phyloP scores from a whole-genome alignment of 2,888 invertebrate species.

The Oscheius sp. region DNA sequence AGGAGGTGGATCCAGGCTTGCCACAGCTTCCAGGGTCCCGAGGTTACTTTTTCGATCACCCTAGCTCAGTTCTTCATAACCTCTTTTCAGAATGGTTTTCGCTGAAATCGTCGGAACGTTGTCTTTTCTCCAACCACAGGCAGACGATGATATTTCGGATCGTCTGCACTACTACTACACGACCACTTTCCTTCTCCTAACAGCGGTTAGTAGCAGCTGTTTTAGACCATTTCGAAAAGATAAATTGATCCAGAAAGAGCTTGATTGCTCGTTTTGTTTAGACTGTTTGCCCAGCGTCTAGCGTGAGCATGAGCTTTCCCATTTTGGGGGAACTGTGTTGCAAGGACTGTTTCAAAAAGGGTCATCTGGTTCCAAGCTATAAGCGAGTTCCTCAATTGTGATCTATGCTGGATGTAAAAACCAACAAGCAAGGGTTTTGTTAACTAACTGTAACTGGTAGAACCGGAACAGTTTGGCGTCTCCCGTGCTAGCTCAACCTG shows the following conservation, averaged over 20 bases:
- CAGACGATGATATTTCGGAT: constrained; percentile 74
- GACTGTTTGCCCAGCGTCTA: neutral
- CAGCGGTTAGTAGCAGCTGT: constrained; percentile 68
- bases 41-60: constrained; percentile 38
- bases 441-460: too few species aligned
- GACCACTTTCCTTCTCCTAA: constrained; percentile 76
- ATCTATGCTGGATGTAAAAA: neutral
- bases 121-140: constrained; percentile 69
- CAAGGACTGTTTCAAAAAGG: too few species aligned
- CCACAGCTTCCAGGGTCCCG: constrained; percentile 44
- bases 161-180: constrained; percentile 76
- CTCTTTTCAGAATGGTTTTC: constrained; percentile 69
- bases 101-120: constrained; percentile 72
- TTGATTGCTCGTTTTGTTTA: constrained; percentile 2
- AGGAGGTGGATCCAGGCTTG: constrained; percentile 47
- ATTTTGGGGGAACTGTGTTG: neutral
- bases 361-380: neutral
- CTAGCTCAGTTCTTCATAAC: neutral
- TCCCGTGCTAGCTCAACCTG: too few species aligned
- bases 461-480: too few species aligned
- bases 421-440: too few species aligned
- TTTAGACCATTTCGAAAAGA: neutral
- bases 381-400: neutral
- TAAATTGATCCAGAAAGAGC: neutral
- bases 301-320: neutral